A percentile compares a stretch with the other conserved stretches of the same genome.
These are phyloP conservation scores for Anolis sagrei DNA, from an alignment of 2,113 vertebrate genomes.

Conservation along the genomic window DNA sequence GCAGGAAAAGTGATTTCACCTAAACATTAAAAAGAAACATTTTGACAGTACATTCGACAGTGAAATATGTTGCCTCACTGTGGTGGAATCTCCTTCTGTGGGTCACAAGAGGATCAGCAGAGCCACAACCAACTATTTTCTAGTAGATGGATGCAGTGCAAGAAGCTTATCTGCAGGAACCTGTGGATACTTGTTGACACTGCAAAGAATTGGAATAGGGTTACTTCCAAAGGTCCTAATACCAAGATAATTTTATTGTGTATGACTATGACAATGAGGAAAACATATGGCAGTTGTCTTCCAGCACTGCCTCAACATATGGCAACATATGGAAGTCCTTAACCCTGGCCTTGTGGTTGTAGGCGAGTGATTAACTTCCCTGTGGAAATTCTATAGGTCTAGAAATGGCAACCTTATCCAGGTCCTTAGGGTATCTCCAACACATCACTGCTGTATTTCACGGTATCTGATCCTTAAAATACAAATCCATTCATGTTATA, in stretches of 20 bases:
- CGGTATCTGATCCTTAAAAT: background rate
- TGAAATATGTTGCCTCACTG: no score
- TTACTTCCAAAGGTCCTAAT: background rate
- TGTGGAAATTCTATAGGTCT: background rate
- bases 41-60: no score
- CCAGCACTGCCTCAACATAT: background rate
- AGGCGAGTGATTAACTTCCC: background rate
- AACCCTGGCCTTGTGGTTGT: background rate
- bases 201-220: background rate
- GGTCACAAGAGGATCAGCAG: no score
- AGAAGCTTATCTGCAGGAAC: no score
- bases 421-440: background rate
- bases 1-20: no score
- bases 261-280: background rate
- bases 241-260: background rate
- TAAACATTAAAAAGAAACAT: no score
- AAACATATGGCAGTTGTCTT: no score
- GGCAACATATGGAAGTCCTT: background rate
- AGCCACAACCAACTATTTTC: no score
- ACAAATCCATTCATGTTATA: fast-evolving
- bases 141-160: no score
- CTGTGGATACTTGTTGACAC: no score
- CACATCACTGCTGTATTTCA: background rate
- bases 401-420: background rate
- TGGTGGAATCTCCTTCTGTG: no score